A percentile compares a stretch with the other conserved stretches of the same genome.
Evolutionary conservation across 1,140 invertebrate species (phyloP).

Genomic region (Drosophila murphyi): DNA sequence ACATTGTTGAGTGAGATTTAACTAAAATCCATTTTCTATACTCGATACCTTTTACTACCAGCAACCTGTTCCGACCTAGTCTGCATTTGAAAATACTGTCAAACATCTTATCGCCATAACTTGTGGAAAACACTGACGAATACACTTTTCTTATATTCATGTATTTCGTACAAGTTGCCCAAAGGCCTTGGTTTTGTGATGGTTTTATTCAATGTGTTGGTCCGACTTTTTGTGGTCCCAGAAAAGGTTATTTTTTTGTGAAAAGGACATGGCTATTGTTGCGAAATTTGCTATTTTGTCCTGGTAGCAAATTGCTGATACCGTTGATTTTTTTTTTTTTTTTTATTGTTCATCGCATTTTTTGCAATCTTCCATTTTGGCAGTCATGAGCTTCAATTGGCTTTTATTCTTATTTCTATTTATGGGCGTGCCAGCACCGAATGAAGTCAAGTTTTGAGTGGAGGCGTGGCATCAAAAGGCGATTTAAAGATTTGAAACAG

Average conservation of each 20-base stretch:
- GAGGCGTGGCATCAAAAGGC: slow-evolving; percentile 7
- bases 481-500: slow-evolving; percentile 16
- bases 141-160: slow-evolving; percentile 24
- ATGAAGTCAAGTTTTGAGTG: slow-evolving; percentile 34
- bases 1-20: neutral
- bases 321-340: slow-evolving; percentile 12
- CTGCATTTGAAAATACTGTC: neutral
- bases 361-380: slow-evolving; percentile 50
- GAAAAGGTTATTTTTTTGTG: slow-evolving; percentile 30
- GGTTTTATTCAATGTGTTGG: slow-evolving; percentile 57
- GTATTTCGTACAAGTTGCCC: slow-evolving; percentile 14
- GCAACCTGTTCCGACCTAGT: too few species aligned
- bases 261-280: slow-evolving; percentile 69
- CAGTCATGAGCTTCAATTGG: slow-evolving; percentile 33
- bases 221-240: slow-evolving; percentile 45
- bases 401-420: slow-evolving; percentile 53
- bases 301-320: slow-evolving; percentile 68
- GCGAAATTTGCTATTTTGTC: slow-evolving; percentile 68
- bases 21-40: neutral
- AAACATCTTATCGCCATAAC: neutral
- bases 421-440: slow-evolving; percentile 16
- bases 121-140: neutral
- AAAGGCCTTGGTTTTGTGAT: slow-evolving; percentile 40
- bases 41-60: neutral
- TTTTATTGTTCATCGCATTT: slow-evolving; percentile 38